A percentile compares a stretch with the other conserved stretches of the same genome.
phyloP scores from a whole-genome alignment of 1,140 invertebrate genomes.

The Acromyrmex charruanus region DNA sequence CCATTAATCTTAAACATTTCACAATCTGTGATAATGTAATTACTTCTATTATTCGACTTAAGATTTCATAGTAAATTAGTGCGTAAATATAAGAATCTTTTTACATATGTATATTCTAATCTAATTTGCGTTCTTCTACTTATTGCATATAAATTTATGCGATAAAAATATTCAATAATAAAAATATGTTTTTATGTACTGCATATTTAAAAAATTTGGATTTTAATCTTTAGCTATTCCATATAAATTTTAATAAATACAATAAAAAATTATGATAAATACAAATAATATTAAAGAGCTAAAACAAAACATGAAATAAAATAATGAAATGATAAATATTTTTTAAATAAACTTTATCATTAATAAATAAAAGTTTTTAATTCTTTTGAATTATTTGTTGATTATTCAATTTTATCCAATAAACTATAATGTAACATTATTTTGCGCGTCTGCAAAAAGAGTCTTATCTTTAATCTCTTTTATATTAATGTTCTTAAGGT shows the following conservation, averaged over 20 bases:
- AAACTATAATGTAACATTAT: background rate
- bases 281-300: background rate
- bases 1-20: background rate
- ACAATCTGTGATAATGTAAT: conserved; percentile 36
- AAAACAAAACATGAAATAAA: background rate
- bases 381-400: background rate
- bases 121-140: background rate
- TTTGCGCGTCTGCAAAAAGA: background rate
- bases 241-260: background rate
- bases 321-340: background rate
- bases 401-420: background rate
- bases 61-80: background rate
- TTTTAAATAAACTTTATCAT: background rate
- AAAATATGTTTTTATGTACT: background rate
- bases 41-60: background rate
- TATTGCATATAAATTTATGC: background rate
- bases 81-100: background rate
- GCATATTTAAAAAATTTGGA: background rate
- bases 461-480: background rate
- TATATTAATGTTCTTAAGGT: background rate
- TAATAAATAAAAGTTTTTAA: background rate
- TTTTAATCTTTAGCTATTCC: background rate
- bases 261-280: too few species aligned
- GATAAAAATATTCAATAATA: background rate
- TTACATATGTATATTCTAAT: background rate